A percentile compares a stretch with the other conserved stretches of the same genome.
phyloP scores from a whole-genome alignment of 2,113 vertebrate species.

The Pheucticus melanocephalus region DNA sequence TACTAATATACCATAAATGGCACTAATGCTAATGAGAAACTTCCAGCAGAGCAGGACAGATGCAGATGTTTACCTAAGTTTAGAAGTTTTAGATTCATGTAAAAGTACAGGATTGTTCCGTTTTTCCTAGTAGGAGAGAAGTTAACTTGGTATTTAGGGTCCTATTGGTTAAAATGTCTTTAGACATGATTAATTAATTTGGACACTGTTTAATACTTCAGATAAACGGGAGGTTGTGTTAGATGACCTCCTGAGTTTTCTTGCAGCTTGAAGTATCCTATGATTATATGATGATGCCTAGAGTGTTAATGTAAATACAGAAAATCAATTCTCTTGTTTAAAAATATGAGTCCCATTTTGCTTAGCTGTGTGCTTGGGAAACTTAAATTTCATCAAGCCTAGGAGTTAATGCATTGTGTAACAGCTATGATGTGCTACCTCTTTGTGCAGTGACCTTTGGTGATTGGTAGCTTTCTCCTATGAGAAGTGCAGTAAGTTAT shows the following conservation, averaged over 20 bases:
- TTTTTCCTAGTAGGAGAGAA: not conserved
- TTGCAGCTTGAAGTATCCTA: not conserved
- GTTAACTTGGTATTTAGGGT: not conserved
- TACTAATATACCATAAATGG: not conserved
- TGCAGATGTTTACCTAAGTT: not conserved
- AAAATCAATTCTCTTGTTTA: not conserved
- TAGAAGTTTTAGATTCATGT: not conserved
- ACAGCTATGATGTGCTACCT: not conserved
- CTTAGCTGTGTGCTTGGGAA: not conserved
- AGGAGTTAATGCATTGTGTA: not conserved
- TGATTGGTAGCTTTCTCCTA: not conserved
- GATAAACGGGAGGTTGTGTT: not conserved
- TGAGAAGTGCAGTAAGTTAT: not conserved
- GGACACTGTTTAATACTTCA: not conserved
- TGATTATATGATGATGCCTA: not conserved
- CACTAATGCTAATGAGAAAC: not conserved
- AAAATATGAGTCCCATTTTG: not conserved
- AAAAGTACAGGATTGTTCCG: not conserved
- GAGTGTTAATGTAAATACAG: not conserved
- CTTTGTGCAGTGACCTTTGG: not conserved
- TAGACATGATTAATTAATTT: not conserved
- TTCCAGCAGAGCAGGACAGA: not conserved
- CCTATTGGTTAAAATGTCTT: not conserved
- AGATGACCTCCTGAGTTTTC: not conserved
- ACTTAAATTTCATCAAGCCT: not conserved